A percentile compares a stretch with the other conserved stretches of the same genome.
Evolutionary conservation across 2,797 vertebrate genomes (phyloP).

Genomic region (Sebastes matsubarae): DNA sequence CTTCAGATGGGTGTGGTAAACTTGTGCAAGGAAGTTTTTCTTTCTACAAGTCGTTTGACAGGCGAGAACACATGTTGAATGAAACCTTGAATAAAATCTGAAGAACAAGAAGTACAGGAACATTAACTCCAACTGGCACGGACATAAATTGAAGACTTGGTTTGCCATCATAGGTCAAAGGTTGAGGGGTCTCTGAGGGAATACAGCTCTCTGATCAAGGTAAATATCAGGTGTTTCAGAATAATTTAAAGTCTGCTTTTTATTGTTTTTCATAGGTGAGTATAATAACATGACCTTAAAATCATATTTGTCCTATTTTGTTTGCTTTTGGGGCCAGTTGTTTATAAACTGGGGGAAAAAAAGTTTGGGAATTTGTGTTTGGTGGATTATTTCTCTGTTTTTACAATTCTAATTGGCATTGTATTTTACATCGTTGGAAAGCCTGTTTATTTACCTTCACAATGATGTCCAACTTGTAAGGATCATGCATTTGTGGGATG

Average conservation of each 20-base stretch:
- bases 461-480: no score
- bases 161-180: background rate
- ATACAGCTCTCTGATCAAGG: constrained; percentile 10
- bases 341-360: rapidly evolving
- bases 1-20: constrained; percentile 52
- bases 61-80: background rate
- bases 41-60: no score
- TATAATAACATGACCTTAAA: background rate
- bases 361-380: no score
- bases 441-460: no score
- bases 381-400: no score
- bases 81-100: background rate
- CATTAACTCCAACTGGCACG: background rate
- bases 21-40: constrained; percentile 5
- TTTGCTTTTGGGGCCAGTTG: background rate
- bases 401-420: no score
- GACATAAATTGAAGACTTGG: background rate
- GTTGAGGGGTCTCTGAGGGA: background rate
- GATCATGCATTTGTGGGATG: no score
- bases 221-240: constrained; percentile 13
- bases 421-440: no score
- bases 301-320: background rate
- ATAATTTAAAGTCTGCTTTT: background rate
- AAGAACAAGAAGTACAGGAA: no score
- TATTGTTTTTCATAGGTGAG: background rate